phyloP scores from a whole-genome alignment of 37 sponge, comb jelly and placozoan species.

The Chondrosia reniformis region DNA sequence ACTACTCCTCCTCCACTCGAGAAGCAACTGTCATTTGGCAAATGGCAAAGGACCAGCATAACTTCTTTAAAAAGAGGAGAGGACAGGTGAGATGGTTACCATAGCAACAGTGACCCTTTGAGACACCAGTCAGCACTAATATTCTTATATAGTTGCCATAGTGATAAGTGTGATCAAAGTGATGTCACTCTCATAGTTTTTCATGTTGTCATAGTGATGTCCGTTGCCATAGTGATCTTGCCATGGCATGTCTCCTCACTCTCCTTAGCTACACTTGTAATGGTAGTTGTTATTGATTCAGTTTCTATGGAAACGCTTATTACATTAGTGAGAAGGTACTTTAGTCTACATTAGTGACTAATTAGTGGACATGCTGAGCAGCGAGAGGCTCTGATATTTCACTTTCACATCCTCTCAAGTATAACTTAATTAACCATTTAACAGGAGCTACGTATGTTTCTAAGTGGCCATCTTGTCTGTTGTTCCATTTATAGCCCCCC shows the following conservation, averaged over 20 bases:
- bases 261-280: neutral
- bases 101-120: too few species aligned
- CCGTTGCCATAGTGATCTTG: neutral
- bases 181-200: too few species aligned
- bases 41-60: constrained; percentile 79
- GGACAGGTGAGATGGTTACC: too few species aligned
- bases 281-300: too few species aligned
- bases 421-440: too few species aligned
- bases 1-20: constrained; percentile 45
- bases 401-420: too few species aligned
- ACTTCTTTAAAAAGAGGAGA: constrained; percentile 32
- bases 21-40: constrained; percentile 64
- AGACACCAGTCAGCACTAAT: too few species aligned
- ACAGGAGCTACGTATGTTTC: too few species aligned
- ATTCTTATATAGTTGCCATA: too few species aligned
- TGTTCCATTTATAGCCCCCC: neutral
- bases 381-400: neutral
- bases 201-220: too few species aligned
- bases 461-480: neutral
- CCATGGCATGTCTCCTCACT: neutral
- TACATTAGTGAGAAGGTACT: neutral
- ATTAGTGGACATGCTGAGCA: neutral
- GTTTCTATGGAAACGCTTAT: neutral
- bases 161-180: too few species aligned
- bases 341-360: neutral